Evolutionary conservation across 2,797 vertebrate species (phyloP), one percentile per base, ranked within the genome.

Genomic region (Scleropages formosus): DNA sequence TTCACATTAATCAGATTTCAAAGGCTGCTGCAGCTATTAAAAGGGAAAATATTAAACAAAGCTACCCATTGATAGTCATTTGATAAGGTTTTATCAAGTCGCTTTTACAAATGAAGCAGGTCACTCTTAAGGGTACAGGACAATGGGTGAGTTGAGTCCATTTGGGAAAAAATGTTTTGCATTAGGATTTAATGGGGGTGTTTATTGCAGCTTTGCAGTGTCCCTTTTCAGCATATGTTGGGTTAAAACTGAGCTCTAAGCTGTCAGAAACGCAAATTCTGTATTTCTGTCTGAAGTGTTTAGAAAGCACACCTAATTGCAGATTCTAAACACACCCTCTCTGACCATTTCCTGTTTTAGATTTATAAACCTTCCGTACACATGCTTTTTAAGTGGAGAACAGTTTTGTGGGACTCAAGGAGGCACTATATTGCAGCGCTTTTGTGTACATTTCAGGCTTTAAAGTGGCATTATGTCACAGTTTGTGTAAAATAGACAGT

Each of bases 321-420:
- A 16, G 13, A 26, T n/a, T 70, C 51, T 31, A 8, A 4, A 0
- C 47, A 31, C 31, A 18, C 18, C 18, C 16, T 27, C 69, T 18
- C n/a, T 24, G 13, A 49, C 15, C 18, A 39, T 71, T 71, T 71
- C 51, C 26, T 53, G 49, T 56, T 31, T 71, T 49, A 22, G 24
- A 71, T 58, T 56, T 10, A 71, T 58, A 24, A 39, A 46, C 10
- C 18, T 61, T 72, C 46, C 44, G 71, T 60, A 72, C n/a, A 49
- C 31, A n/a, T 72, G 58, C 12, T 58, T 61, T 58, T n/a, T 47
- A 72, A 44, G 24, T 12, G 7, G 3, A 31, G 47, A n/a, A 20
- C 31, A 6, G 31, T 39, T 31, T 39, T 39, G 2, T 11, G 49
- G 68, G 51, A 71, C 58, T 4, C 69, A 27, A 6, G 69, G 51